Conservation (phyloP, 2,113 vertebrate species). For the Austrofundulus limnaeus region DNA sequence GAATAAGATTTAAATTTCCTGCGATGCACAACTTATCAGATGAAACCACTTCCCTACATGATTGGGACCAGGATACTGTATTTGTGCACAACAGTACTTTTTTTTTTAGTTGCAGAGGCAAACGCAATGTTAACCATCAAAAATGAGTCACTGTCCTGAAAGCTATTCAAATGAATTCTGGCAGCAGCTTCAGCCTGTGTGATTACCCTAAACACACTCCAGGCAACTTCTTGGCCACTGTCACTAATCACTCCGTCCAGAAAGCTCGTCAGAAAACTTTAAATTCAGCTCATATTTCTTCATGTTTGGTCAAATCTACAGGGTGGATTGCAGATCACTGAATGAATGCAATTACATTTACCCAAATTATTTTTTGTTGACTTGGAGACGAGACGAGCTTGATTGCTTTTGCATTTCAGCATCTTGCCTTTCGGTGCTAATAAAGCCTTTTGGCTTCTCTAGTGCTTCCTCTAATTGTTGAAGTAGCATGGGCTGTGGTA, state of each 20-base stretch:
- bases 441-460: slow-evolving; percentile 45
- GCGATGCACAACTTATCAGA: background rate
- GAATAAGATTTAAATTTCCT: background rate
- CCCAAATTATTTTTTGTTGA: slow-evolving; percentile 42
- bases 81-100: slow-evolving; percentile 20
- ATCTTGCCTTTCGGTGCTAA: slow-evolving; percentile 42
- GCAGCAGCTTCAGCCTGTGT: slow-evolving; percentile 43
- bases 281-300: slow-evolving; percentile 21
- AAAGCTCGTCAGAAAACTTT: slow-evolving; percentile 34
- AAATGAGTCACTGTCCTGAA: slow-evolving; percentile 46
- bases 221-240: slow-evolving; percentile 46
- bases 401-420: slow-evolving; percentile 60
- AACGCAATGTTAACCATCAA: slow-evolving; percentile 44
- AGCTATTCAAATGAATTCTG: slow-evolving; percentile 49
- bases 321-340: slow-evolving; percentile 20
- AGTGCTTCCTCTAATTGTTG: slow-evolving; percentile 48
- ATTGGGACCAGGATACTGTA: background rate
- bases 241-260: slow-evolving; percentile 32
- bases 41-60: slow-evolving; percentile 13
- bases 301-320: background rate
- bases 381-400: slow-evolving; percentile 49
- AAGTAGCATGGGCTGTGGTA: slow-evolving; percentile 63
- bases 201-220: slow-evolving; percentile 49
- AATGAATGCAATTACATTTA: slow-evolving; percentile 21
- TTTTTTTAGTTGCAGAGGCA: slow-evolving; percentile 25